Evolutionary conservation across 2,888 invertebrate genomes (phyloP).

Genomic region (Smittia sp.): DNA sequence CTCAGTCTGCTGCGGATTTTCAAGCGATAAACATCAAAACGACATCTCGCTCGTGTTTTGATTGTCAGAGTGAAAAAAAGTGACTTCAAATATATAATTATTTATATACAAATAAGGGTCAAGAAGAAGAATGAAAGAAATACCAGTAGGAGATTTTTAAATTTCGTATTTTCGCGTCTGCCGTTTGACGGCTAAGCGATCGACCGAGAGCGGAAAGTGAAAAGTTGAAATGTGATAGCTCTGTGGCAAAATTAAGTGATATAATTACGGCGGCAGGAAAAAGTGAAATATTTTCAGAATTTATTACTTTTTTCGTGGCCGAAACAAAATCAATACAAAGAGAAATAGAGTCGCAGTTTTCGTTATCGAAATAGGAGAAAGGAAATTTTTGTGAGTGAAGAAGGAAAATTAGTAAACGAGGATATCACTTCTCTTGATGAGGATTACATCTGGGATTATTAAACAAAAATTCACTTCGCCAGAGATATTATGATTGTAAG

Average conservation of each 20-base stretch:
- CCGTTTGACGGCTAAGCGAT: background rate
- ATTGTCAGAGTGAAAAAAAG: background rate
- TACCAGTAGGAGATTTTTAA: background rate
- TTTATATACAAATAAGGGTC: background rate
- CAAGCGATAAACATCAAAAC: slow-evolving; percentile 43
- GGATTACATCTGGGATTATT: background rate
- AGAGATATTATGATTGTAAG: slow-evolving; percentile 33
- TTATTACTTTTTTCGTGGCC: slow-evolving; percentile 4
- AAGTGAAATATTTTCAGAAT: slow-evolving; percentile 2
- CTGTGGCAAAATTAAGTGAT: slow-evolving; percentile 1
- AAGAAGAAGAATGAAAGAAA: background rate
- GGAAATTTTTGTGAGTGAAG: background rate
- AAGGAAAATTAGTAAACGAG: background rate
- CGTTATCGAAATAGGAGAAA: background rate
- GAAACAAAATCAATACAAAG: slow-evolving; percentile 6
- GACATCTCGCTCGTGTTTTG: no score
- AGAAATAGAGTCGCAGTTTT: background rate
- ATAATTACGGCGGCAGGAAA: background rate
- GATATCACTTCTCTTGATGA: background rate
- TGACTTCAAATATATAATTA: slow-evolving; percentile 13
- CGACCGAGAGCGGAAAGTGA: background rate
- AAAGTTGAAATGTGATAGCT: slow-evolving; percentile 10
- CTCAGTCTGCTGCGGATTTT: slow-evolving; percentile 45
- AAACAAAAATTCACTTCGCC: background rate
- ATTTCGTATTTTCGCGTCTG: background rate